Conservation (phyloP, 2,113 vertebrate species). For the Axis porcinus region DNA sequence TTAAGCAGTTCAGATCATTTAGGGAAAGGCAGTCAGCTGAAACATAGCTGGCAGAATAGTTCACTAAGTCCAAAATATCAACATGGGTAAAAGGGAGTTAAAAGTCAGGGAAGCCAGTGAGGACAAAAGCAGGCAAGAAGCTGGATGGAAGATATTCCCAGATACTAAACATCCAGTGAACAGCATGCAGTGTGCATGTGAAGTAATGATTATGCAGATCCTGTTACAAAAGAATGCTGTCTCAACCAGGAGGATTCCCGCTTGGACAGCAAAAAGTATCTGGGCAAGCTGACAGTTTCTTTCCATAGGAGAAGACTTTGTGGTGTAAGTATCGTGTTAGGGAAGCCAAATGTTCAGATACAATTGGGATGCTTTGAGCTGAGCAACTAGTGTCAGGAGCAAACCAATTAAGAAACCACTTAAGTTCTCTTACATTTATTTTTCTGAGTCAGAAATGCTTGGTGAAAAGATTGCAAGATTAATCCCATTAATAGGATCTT, state of each 20-base stretch:
- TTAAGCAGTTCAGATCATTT: slow-evolving; percentile 13
- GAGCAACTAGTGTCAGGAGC: not conserved
- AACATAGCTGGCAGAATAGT: not conserved
- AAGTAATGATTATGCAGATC: not conserved
- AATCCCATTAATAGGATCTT: not conserved
- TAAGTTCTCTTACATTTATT: not conserved
- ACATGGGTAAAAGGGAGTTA: not conserved
- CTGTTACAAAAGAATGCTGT: not conserved
- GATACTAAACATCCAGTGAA: not conserved
- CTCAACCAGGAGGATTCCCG: not conserved
- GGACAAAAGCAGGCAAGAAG: not conserved
- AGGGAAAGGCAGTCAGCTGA: not conserved
- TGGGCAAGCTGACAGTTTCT: not conserved
- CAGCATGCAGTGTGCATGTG: accelerated
- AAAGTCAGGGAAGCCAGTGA: not conserved
- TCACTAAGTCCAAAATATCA: not conserved
- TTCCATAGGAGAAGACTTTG: not conserved
- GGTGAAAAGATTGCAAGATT: not conserved
- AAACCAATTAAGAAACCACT: not conserved
- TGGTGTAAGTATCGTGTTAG: not conserved
- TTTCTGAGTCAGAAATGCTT: not conserved
- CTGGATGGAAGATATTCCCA: not conserved
- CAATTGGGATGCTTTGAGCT: not conserved
- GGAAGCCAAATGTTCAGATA: not conserved
- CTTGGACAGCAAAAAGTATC: not conserved